A percentile compares a stretch with the other conserved stretches of the same genome.
Evolutionary conservation across 2,113 vertebrate genomes (phyloP).

Genomic region (Aythya baeri): DNA sequence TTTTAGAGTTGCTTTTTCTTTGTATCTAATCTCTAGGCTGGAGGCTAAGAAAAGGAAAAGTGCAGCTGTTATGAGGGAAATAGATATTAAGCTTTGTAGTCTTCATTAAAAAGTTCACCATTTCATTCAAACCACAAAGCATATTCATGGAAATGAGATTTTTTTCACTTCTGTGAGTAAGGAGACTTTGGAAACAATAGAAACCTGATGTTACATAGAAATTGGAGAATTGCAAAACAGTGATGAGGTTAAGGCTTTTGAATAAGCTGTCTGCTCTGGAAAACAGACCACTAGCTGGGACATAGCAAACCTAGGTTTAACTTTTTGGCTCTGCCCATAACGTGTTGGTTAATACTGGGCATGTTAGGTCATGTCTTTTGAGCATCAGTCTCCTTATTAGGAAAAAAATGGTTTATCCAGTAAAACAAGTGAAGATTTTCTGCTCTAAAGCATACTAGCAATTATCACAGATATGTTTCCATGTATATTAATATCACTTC

Average conservation of each 20-base stretch:
- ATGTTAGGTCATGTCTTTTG: background rate
- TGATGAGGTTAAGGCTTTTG: background rate
- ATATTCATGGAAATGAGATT: background rate
- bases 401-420: background rate
- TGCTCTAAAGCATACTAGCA: background rate
- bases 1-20: background rate
- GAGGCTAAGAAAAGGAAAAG: background rate
- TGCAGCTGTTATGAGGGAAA: background rate
- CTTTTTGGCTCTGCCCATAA: background rate
- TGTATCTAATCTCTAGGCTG: fast-evolving
- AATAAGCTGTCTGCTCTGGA: background rate
- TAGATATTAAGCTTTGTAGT: fast-evolving
- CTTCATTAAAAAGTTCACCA: background rate
- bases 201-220: background rate
- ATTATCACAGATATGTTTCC: background rate
- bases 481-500: background rate
- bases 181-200: background rate
- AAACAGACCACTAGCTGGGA: background rate
- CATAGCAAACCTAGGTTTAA: background rate
- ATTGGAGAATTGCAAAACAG: background rate
- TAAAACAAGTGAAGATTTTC: background rate
- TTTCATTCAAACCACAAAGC: background rate
- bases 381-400: background rate
- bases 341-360: background rate
- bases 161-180: background rate